Conservation (phyloP, 2,888 invertebrate genomes). For the Paralinhomoeus sp. region DNA sequence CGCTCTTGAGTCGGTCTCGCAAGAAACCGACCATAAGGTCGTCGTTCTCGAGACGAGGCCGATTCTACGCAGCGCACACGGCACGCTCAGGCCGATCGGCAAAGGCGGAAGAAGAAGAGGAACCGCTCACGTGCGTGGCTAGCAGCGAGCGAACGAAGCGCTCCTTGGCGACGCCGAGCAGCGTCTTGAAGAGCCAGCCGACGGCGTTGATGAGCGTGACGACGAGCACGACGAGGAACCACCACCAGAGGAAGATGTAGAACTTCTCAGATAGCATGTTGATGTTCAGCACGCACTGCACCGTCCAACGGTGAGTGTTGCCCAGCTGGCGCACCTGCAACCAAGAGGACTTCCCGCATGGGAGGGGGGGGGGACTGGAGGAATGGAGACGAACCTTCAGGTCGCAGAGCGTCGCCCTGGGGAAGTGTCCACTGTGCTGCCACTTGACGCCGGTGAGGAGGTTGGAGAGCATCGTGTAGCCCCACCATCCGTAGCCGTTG, state of each 20-base stretch:
- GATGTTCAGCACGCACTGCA: constrained; percentile 3
- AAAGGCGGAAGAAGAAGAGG: too few species aligned
- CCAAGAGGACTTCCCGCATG: neutral
- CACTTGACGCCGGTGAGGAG: constrained; percentile 7
- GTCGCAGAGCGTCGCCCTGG: constrained; percentile 12
- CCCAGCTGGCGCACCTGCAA: constrained; percentile 3
- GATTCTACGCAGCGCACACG: too few species aligned
- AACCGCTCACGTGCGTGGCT: neutral
- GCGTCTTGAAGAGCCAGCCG: neutral
- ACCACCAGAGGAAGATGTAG: constrained; percentile 24
- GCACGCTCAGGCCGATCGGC: too few species aligned
- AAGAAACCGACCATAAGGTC: neutral
- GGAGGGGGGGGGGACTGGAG: too few species aligned
- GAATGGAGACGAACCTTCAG: constrained; percentile 15
- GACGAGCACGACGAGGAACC: constrained; percentile 13
- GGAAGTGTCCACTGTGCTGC: constrained; percentile 21
- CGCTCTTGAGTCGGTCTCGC: neutral
- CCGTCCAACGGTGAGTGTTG: constrained; percentile 1
- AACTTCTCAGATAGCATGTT: constrained; percentile 25
- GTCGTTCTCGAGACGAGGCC: neutral
- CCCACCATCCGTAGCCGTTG: constrained; percentile 5
- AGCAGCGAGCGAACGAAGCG: neutral
- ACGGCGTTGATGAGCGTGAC: constrained; percentile 7
- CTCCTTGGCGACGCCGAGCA: neutral
- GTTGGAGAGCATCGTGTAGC: neutral